Base-by-base conservation (phyloP, 2,113 vertebrate genomes). In the Eptesicus fuscus region DNA sequence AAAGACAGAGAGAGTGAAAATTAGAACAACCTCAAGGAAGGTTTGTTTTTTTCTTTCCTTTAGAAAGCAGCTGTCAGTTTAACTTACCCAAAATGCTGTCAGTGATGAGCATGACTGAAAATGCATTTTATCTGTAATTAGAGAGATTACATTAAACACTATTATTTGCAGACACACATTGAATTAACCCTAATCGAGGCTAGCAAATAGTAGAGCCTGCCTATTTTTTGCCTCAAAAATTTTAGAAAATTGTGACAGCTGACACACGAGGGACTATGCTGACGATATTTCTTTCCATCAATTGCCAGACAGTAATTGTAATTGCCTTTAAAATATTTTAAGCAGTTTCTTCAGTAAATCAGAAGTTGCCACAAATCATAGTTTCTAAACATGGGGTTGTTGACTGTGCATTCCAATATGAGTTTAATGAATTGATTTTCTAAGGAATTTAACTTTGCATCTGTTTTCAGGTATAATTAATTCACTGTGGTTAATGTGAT, bases 121-220 rank as follows among this genome's bases (percentile, higher is more conserved):
- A 98, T 94, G 96, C 53, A 1, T 97, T 97, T 98, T 96, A 98
- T 98, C 97, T 97, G 95, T 98, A 97, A 98, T 98, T 98, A 98
- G 96, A 97, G 97, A 97, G 97, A 98, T 97, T 98, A 97, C 97
- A 97, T 98, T 97, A 98, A 98, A 98, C 96, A 98, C 97, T 98
- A 96, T 98, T 98, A 98, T 98, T 98, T 98, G 97, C 97, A 96
- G 97, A 97, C 96, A 98, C 97, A 98, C 96, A 98, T 98, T 96
- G 97, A 98, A 98, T 98, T 98, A 98, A 98, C 97, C 97, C 97
- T 97, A 97, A 97, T 98, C 94, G 70, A 97, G 97, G 94, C 96
- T 96, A 97, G 96, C 96, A 98, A 98, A 98, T 97, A 97, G 96
- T 97, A 94, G 91, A 97, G 96, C 78, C 95, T 97, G 96, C 96